These are phyloP conservation scores for Dendrolimus pini DNA, from an alignment of 2,888 invertebrate genomes.

Conservation along the genomic window DNA sequence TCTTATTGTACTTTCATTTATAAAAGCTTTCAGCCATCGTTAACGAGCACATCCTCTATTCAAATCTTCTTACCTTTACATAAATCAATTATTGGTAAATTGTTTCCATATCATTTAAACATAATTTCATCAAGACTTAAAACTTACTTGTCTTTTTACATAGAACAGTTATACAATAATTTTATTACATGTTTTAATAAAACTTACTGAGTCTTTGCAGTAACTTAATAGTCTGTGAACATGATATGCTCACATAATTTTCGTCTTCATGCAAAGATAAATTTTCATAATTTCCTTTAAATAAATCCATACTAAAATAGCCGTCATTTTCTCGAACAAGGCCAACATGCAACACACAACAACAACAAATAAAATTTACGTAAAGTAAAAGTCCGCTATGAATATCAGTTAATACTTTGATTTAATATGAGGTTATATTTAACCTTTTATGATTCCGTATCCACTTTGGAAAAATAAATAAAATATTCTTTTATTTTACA, in stretches of 20 bases:
- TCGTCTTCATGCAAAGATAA: background rate
- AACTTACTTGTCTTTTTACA: background rate
- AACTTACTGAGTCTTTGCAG: background rate
- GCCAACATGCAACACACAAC: too few relatives aligned
- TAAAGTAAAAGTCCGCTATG: too few relatives aligned
- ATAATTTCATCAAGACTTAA: conserved; percentile 26
- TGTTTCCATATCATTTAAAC: conserved; percentile 38
- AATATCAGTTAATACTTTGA: too few relatives aligned
- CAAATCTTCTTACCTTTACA: conserved; percentile 62
- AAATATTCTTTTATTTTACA: too few relatives aligned
- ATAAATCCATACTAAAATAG: too few relatives aligned
- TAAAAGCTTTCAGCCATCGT: conserved; percentile 67
- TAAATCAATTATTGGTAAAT: conserved; percentile 61
- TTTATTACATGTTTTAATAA: background rate
- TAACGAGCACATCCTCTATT: conserved; percentile 52
- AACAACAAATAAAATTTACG: too few relatives aligned
- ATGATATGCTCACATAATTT: background rate
- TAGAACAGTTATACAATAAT: background rate
- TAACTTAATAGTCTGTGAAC: background rate
- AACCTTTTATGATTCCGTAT: too few relatives aligned
- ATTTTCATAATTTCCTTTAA: background rate
- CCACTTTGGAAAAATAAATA: too few relatives aligned
- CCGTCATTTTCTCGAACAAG: too few relatives aligned
- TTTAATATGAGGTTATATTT: too few relatives aligned
- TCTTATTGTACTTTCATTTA: conserved; percentile 49